A percentile compares a stretch with the other conserved stretches of the same genome.
Conservation (phyloP, 2,113 vertebrate species). For the Hippocampus mohnikei region DNA sequence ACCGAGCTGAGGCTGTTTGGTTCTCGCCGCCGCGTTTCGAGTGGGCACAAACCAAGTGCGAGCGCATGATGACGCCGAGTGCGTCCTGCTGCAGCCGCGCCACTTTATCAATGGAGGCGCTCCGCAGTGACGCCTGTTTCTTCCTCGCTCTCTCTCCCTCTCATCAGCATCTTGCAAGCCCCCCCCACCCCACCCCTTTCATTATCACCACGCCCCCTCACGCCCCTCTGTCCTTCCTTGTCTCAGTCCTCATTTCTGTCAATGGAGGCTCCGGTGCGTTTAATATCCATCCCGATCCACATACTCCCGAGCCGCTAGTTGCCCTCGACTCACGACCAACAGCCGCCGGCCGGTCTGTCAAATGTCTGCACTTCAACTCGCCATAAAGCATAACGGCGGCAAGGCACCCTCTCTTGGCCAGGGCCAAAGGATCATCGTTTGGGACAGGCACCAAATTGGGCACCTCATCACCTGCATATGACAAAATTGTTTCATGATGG, state of each 20-base stretch:
- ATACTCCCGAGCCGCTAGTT: no score
- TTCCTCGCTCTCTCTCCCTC: conserved; percentile 32
- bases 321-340: background rate
- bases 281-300: background rate
- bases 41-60: conserved; percentile 44
- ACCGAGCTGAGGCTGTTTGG: background rate
- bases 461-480: no score
- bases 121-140: conserved; percentile 57
- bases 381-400: background rate
- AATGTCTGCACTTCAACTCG: background rate
- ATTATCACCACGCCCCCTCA: background rate
- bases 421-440: background rate
- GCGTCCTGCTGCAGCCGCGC: conserved; percentile 46
- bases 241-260: background rate
- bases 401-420: background rate
- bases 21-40: background rate
- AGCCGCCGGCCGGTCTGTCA: no score
- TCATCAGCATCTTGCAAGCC: background rate
- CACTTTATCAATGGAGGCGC: conserved; percentile 72
- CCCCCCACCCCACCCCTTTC: no score
- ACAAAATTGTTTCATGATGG: no score
- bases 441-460: no score
- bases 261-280: background rate
- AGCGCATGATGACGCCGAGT: conserved; percentile 19
- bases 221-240: background rate